phyloP scores from a whole-genome alignment of 2,113 vertebrate species.

The Emydocephalus ijimae region DNA sequence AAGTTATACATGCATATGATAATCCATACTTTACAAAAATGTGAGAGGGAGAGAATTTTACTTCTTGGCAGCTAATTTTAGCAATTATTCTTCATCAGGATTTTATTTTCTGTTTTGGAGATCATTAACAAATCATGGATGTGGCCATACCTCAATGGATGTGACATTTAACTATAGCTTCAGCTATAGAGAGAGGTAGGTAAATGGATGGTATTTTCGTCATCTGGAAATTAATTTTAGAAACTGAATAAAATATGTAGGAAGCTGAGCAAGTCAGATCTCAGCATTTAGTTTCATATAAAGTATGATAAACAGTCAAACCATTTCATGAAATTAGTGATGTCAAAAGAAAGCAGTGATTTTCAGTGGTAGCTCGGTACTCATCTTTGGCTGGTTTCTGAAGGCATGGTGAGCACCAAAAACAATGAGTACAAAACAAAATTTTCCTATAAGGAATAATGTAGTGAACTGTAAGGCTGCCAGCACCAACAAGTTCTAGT shows the following conservation, averaged over 20 bases:
- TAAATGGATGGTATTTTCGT: not conserved
- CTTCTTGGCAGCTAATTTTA: not conserved
- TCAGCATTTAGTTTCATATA: not conserved
- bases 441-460: not conserved
- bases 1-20: not conserved
- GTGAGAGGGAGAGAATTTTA: not conserved
- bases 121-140: not conserved
- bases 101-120: not conserved
- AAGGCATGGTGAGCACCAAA: not conserved
- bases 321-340: not conserved
- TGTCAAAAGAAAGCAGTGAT: not conserved
- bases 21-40: not conserved
- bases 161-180: not conserved
- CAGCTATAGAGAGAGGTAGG: not conserved
- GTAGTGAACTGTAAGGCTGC: not conserved
- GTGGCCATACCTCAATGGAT: not conserved
- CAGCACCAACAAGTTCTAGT: not conserved
- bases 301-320: not conserved
- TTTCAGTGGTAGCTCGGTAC: not conserved
- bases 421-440: not conserved
- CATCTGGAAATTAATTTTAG: not conserved
- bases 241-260: not conserved
- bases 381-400: not conserved
- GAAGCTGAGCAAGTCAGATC: not conserved
- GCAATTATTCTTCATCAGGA: not conserved